These are phyloP conservation scores for Ceramica pisi DNA, from an alignment of 2,888 invertebrate genomes.

Conservation along the genomic window DNA sequence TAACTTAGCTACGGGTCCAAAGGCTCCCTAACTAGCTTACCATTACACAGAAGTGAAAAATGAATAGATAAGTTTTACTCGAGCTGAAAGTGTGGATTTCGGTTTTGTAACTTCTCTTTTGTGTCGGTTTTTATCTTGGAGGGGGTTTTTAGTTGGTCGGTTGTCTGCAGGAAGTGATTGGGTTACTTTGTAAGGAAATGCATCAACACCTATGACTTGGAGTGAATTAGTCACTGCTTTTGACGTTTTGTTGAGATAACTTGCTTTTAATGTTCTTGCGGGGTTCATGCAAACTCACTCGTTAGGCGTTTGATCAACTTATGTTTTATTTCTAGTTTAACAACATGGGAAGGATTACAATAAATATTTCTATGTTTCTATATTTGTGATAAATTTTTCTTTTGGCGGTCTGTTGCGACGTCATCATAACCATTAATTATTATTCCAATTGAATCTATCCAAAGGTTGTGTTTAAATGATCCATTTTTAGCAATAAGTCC, in stretches of 20 bases:
- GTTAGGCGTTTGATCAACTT: background rate
- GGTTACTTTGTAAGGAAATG: conserved; percentile 17
- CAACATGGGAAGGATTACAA: background rate
- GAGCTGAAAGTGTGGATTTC: conserved; percentile 51
- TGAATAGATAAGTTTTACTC: conserved; percentile 61
- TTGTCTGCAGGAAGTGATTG: conserved; percentile 22
- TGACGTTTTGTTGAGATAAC: background rate
- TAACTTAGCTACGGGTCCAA: conserved; percentile 66
- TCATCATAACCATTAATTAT: background rate
- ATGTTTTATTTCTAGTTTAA: background rate
- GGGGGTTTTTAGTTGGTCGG: conserved; percentile 20
- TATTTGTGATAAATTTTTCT: background rate
- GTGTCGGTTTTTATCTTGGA: conserved; percentile 29
- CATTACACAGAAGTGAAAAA: conserved; percentile 68
- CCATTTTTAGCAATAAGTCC: too few relatives aligned
- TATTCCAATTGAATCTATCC: background rate
- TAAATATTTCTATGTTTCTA: background rate
- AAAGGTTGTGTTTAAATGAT: too few relatives aligned
- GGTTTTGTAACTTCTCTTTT: conserved; percentile 38
- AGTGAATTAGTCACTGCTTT: background rate
- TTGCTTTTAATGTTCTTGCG: background rate
- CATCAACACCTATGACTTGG: background rate
- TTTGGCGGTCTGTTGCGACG: background rate
- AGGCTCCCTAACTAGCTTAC: conserved; percentile 76
- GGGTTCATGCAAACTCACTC: background rate